These are phyloP conservation scores for Drosophila truncata DNA, from an alignment of 1,140 invertebrate genomes.

Conservation along the genomic window DNA sequence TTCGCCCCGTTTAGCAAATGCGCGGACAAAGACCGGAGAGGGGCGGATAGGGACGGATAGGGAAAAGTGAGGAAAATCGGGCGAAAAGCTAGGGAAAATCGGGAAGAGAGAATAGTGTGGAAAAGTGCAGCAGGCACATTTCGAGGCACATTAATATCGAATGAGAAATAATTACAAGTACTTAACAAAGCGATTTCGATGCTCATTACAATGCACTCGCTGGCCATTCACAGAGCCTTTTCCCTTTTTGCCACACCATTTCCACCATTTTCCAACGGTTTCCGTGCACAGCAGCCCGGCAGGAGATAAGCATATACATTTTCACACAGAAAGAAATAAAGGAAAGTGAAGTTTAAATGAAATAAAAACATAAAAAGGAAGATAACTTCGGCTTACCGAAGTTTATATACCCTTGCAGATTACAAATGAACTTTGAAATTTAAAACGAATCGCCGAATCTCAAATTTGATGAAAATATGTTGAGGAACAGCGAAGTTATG, in stretches of 20 bases:
- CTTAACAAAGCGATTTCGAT: constrained; percentile 52
- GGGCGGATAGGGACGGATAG: not conserved
- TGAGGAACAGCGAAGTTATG: too few species aligned
- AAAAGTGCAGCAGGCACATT: constrained; percentile 33
- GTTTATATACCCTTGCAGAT: too few species aligned
- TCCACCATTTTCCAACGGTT: not conserved
- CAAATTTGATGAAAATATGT: too few species aligned
- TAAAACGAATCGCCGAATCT: too few species aligned
- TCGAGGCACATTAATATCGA: constrained; percentile 50
- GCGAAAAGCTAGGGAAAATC: not conserved
- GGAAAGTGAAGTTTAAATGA: rapidly evolving
- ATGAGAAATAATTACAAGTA: constrained; percentile 57
- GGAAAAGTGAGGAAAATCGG: not conserved
- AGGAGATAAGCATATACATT: constrained; percentile 6
- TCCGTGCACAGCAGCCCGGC: not conserved
- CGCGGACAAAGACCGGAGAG: not conserved
- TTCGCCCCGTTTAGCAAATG: constrained; percentile 19
- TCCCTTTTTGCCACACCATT: not conserved
- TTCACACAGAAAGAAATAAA: not conserved
- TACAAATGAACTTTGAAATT: too few species aligned
- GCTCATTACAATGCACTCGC: constrained; percentile 41
- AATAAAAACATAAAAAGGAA: too few species aligned
- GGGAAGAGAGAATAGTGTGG: not conserved
- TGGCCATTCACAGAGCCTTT: not conserved
- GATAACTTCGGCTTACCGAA: too few species aligned